Base-by-base conservation (phyloP, 2,797 vertebrate species). In the Enteromius treurensis region DNA sequence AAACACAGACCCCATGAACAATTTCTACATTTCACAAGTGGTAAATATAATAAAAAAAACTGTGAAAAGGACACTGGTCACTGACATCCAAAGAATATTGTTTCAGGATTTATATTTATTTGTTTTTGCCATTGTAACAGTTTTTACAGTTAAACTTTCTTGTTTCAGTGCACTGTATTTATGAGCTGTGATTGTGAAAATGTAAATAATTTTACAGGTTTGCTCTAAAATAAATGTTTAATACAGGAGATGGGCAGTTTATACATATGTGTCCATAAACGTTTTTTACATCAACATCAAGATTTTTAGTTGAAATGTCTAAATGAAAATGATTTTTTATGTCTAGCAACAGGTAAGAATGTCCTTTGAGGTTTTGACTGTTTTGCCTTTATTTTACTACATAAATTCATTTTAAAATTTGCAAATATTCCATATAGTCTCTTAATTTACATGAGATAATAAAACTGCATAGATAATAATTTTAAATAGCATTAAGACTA, bases 61-160 rank as follows among this genome's bases (percentile, higher is more conserved):
- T 42, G 60, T 76, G 81, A 82, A 82, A 42, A 29, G 15, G 45
- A 68, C 81, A 82, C 34, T 40, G n/a, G 23, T 58, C 37, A 21
- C 49, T 53, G n/a, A 65, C 32, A 29, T 40, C 70, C 80, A 75
- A 82, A 74, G 55, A 81, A 26, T 58, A 40, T 17, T 42, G 13
- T 26, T 68, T 67, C 9, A 32, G 60, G 62, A n/a, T 76, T 55
- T 74, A 37, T 82, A 82, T 82, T 82, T 82, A 82, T 74, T 34
- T 0, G 10, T 37, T 65, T 60, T 73, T 65, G 1, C 47, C 21
- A 14, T 40, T 70, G 42, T 64, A 49, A 19, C 32, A 0, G 23
- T 40, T 58, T 32, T 32, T 32, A 32, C 3, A 32, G 32, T 32
- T 32, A 32, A 32, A 32, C 40, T 42, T 10, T 40, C 8, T 40